Evolutionary conservation across 2,113 vertebrate genomes (phyloP), one percentile per base, ranked within the genome.

Genomic region (Brachyhypopomus occidentalis): DNA sequence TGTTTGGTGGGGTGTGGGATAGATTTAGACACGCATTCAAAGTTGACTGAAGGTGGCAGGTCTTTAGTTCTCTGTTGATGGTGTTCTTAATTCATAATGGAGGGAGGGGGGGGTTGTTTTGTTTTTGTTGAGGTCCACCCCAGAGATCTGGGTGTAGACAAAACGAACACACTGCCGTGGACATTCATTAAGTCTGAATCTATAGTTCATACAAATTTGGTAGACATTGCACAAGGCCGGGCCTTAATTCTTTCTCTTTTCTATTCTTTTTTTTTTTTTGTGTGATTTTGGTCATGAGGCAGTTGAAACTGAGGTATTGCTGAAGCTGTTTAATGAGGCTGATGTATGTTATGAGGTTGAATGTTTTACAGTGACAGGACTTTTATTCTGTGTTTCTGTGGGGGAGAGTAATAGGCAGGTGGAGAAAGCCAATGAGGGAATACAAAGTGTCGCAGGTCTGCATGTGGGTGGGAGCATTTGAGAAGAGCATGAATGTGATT

Each of bases 171-270:
- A 83, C 45, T 71, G 75, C 16, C 73, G 56, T 81, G 78, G 52
- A 85, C 69, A 41, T 83, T 73, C 63, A 73, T 48, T 56, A 63
- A 77, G 66, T 88, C 82, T 79, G 83, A 75, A 85, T 82, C 62
- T 56, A 81, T 75, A 59, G 63, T 70, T 72, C 82, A 82, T 77
- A 77, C 77, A 79, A 14, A 79, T 38, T 60, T 75, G 66, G 60
- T 82, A 85, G 84, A 86, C 85, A 73, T 81, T 81, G 86, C 88
- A 89, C 84, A 88, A 92, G 92, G 91, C 89, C 86, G 89, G 90
- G 87, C 89, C 91, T 92, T 91, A 81, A 9, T 83, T 79, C 55
- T 76, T 82, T 75, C 78, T 72, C 27, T 48, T 74, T 69, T 52
- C 16, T 52, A n/a, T 27, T 66, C 38, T 72, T 75, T 56, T 41